These are phyloP conservation scores for Apus apus DNA, from an alignment of 2,113 vertebrate species.

Conservation along the genomic window DNA sequence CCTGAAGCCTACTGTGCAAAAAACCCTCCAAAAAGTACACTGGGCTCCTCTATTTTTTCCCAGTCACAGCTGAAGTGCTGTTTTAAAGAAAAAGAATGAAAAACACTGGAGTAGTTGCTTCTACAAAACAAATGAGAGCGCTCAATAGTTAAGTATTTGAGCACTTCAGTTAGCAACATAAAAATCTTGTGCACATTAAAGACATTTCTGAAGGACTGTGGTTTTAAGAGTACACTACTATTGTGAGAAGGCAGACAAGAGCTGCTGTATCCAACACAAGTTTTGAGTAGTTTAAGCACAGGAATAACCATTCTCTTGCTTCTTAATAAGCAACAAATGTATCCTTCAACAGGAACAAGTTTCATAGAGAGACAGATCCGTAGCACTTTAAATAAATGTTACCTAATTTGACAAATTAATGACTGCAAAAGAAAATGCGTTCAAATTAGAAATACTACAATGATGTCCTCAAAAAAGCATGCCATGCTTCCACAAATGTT, in stretches of 20 bases:
- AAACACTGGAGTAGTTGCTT: background rate
- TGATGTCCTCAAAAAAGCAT: background rate
- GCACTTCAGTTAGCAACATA: background rate
- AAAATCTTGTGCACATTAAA: background rate
- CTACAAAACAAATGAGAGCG: background rate
- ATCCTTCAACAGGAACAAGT: background rate
- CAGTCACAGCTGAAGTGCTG: background rate
- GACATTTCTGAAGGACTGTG: background rate
- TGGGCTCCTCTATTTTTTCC: background rate
- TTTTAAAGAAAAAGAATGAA: background rate
- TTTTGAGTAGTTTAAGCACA: background rate
- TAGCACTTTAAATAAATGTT: background rate
- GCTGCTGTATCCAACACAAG: background rate
- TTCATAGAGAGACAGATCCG: background rate
- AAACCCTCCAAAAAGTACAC: rapidly evolving
- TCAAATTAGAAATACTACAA: background rate
- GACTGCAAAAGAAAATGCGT: background rate
- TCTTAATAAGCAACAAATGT: background rate
- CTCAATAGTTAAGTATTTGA: background rate
- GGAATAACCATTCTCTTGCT: background rate
- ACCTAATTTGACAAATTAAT: background rate
- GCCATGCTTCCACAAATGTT: background rate
- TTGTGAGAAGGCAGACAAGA: background rate
- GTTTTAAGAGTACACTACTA: background rate
- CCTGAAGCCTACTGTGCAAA: background rate